Conservation (phyloP, 2,888 invertebrate species). For the Cabera pusaria region DNA sequence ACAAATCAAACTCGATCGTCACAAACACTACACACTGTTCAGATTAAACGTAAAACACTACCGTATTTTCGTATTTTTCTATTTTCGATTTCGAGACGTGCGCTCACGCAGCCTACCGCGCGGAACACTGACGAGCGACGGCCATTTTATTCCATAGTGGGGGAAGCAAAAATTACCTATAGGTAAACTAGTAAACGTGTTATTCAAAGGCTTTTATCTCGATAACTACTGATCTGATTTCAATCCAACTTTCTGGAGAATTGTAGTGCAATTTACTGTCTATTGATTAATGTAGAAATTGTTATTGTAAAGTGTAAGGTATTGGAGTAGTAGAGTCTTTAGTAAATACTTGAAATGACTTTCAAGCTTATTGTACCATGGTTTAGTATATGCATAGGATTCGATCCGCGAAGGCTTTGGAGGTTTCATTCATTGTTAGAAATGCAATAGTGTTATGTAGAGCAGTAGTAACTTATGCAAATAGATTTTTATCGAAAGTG, state of each 20-base stretch:
- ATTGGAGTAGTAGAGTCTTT: neutral
- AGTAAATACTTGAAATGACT: too few species aligned
- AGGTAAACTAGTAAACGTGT: too few species aligned
- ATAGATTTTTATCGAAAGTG: too few species aligned
- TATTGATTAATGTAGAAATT: neutral
- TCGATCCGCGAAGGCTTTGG: constrained; percentile 16
- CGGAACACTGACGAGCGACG: constrained; percentile 63
- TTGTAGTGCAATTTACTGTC: neutral
- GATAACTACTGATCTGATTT: neutral
- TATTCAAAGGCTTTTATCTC: constrained; percentile 5
- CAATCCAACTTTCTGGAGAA: too few species aligned
- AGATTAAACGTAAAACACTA: too few species aligned
- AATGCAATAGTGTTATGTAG: constrained; percentile 5
- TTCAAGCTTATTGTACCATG: too few species aligned
- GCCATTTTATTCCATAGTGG: constrained; percentile 69
- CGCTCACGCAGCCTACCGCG: constrained; percentile 63
- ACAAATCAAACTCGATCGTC: too few species aligned
- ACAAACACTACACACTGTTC: constrained; percentile 11
- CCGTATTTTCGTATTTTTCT: too few species aligned
- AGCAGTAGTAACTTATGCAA: too few species aligned
- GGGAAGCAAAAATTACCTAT: constrained; percentile 58
- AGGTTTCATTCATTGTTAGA: constrained; percentile 16
- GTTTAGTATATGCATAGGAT: constrained; percentile 21
- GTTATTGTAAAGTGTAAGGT: neutral
- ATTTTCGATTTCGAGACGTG: too few species aligned